Base-by-base conservation (phyloP, 2,888 invertebrate genomes). In the Thymelicus sylvestris region DNA sequence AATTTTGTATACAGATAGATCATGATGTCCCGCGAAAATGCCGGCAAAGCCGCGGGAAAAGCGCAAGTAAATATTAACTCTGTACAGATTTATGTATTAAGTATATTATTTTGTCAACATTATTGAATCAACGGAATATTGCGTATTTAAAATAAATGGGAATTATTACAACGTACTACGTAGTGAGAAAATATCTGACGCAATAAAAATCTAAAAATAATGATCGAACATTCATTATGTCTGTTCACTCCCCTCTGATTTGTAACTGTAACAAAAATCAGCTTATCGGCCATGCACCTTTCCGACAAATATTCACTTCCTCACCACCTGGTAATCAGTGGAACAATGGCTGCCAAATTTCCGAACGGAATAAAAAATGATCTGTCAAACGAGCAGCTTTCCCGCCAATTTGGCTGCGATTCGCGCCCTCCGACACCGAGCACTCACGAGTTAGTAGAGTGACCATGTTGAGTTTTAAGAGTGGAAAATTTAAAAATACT, bases 351-450 rank as follows among this genome's bases (percentile, higher is more conserved):
- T 77, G 82, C 83, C 85, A 82, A 87, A 86, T 88, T 89, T 89
- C 82, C 86, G 87, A 89, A 88, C 82, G 82, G 76, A 90, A 90
- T 92, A 91, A 92, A 89, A 91, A 92, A 92, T 91, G 87, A 91
- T 90, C 91, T 91, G 90, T 91, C 91, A 90, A 89, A 88, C 79
- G 79, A 78, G 80, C 84, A 83, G 84, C 84, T 90, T 91, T 92
- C 89, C 90, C 91, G 92, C 90, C 90, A 90, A 90, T 90, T 92
- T 91, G 86, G 82, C 79, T 82, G 83, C 82, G 79, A 82, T 85
- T 87, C 84, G 84, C 85, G 86, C 90, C 89, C 89, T 86, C 85
- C 82, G 68, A 78, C 75, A 74, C 44, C 65, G 19, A 39, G 31
- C 65, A 60, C 48, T 65, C 65, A 72, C 76, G 12, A 55, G 4